These are phyloP conservation scores for Heliocidaris tuberculata DNA, from an alignment of 35 echinoderm and acorn worm genomes.

Conservation along the genomic window DNA sequence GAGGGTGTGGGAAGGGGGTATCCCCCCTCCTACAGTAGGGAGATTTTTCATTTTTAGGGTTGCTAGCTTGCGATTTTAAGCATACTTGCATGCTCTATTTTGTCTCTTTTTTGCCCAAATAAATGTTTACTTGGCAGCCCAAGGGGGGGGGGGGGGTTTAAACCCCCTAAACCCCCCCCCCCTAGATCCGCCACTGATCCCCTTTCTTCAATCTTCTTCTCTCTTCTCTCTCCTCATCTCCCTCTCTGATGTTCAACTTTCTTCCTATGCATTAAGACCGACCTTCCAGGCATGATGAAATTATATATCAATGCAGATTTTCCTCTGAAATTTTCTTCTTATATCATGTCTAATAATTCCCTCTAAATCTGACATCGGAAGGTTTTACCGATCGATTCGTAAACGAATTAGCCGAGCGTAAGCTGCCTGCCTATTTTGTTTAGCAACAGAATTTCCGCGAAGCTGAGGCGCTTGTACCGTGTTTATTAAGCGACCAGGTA, in stretches of 20 bases:
- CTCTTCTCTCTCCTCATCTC: not conserved
- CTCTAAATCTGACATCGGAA: not conserved
- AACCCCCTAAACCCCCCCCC: too few species aligned
- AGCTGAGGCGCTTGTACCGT: not conserved
- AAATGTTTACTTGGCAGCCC: too few species aligned
- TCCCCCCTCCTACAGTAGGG: too few species aligned
- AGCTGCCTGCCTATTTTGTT: slow-evolving; percentile 39
- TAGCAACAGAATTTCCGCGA: slow-evolving; percentile 31
- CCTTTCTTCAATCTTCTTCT: too few species aligned
- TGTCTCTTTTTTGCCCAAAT: too few species aligned
- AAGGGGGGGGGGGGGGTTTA: too few species aligned
- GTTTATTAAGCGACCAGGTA: slow-evolving; percentile 21
- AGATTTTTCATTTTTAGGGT: too few species aligned
- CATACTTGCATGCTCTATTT: too few species aligned
- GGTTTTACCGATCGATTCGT: slow-evolving; percentile 6
- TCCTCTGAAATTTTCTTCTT: not conserved
- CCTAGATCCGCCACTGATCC: too few species aligned
- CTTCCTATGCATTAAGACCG: not conserved
- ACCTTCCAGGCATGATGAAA: not conserved
- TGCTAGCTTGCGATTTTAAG: too few species aligned
- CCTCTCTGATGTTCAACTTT: not conserved
- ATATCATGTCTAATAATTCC: not conserved
- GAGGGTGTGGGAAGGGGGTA: too few species aligned
- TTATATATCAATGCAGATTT: not conserved
- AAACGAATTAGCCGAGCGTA: not conserved